These are phyloP conservation scores for Zaprionus capensis DNA, from an alignment of 1,140 invertebrate genomes.

Conservation along the genomic window DNA sequence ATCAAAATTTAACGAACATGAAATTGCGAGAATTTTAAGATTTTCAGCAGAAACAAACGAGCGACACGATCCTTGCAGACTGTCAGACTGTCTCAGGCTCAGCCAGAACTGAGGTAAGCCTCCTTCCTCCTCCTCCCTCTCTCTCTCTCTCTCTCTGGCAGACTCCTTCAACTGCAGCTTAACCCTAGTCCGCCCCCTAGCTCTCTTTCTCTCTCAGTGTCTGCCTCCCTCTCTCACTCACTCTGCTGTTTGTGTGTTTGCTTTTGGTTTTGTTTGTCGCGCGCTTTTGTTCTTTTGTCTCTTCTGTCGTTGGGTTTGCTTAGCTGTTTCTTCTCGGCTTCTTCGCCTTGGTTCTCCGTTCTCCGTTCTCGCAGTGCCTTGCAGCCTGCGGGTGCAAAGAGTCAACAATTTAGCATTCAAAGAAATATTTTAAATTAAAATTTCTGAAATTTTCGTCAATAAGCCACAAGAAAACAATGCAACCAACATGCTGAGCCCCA, in stretches of 20 bases:
- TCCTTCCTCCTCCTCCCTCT: neutral
- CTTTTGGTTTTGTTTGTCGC: slow-evolving; percentile 78
- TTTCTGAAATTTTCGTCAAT: slow-evolving; percentile 84
- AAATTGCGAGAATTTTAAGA: slow-evolving; percentile 84
- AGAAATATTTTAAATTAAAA: slow-evolving; percentile 84
- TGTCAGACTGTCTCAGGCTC: slow-evolving; percentile 63
- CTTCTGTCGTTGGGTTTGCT: slow-evolving; percentile 75
- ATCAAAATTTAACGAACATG: slow-evolving; percentile 84
- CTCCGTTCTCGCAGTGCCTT: neutral
- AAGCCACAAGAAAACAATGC: slow-evolving; percentile 72
- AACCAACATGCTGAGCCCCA: slow-evolving; percentile 21
- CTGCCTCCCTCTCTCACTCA: slow-evolving; percentile 5
- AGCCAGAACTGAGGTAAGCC: slow-evolving; percentile 28
- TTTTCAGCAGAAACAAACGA: slow-evolving; percentile 84
- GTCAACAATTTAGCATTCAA: slow-evolving; percentile 84
- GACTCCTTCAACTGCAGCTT: slow-evolving; percentile 1
- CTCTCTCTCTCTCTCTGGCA: neutral
- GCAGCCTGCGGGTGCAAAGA: slow-evolving; percentile 68
- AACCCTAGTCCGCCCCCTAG: slow-evolving; percentile 23
- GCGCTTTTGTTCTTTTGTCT: slow-evolving; percentile 80
- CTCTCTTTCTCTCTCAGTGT: slow-evolving; percentile 4
- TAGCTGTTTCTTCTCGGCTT: slow-evolving; percentile 65
- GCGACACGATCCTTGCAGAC: slow-evolving; percentile 81
- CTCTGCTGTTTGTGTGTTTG: slow-evolving; percentile 56
- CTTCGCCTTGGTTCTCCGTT: too few relatives aligned